A percentile compares a stretch with the other conserved stretches of the same genome.
Evolutionary conservation across 1,140 invertebrate species (phyloP).

Genomic region (Drosophila erecta): DNA sequence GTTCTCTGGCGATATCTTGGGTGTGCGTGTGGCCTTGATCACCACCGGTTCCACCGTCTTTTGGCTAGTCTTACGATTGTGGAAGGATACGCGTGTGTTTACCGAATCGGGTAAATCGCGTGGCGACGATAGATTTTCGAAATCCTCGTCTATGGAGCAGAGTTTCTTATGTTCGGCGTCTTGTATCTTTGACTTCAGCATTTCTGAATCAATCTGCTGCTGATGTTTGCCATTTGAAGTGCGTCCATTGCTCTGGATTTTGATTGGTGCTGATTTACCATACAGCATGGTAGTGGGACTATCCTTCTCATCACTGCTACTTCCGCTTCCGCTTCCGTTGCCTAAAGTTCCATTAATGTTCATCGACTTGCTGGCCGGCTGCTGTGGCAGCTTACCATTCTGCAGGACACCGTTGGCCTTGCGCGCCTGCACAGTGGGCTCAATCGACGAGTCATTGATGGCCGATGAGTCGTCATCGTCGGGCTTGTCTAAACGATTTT

Average conservation of each 20-base stretch:
- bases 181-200: slow-evolving; percentile 79
- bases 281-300: slow-evolving; percentile 72
- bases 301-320: slow-evolving; percentile 53
- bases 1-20: slow-evolving; percentile 84
- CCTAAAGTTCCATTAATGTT: slow-evolving; percentile 55
- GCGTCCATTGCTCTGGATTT: slow-evolving; percentile 80
- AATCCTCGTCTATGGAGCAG: slow-evolving; percentile 80
- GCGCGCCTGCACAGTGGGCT: slow-evolving; percentile 24
- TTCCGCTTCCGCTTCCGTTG: slow-evolving; percentile 30
- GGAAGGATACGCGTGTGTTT: slow-evolving; percentile 61
- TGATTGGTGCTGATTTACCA: slow-evolving; percentile 84
- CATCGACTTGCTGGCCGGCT: slow-evolving; percentile 59
- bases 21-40: slow-evolving; percentile 76
- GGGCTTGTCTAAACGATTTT: slow-evolving; percentile 77
- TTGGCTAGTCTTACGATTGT: slow-evolving; percentile 56
- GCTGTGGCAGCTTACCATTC: slow-evolving; percentile 60
- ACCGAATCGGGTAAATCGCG: slow-evolving; percentile 78
- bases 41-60: slow-evolving; percentile 76
- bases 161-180: slow-evolving; percentile 79
- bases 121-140: slow-evolving; percentile 77
- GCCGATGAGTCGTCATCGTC: slow-evolving; percentile 60
- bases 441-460: slow-evolving; percentile 22
- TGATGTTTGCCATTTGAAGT: slow-evolving; percentile 63
- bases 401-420: slow-evolving; percentile 54
- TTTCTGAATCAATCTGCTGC: slow-evolving; percentile 77